Evolutionary conservation across 2,797 vertebrate genomes (phyloP), one percentile per base, ranked within the genome.

Genomic region (Sphenopsis melanotis): DNA sequence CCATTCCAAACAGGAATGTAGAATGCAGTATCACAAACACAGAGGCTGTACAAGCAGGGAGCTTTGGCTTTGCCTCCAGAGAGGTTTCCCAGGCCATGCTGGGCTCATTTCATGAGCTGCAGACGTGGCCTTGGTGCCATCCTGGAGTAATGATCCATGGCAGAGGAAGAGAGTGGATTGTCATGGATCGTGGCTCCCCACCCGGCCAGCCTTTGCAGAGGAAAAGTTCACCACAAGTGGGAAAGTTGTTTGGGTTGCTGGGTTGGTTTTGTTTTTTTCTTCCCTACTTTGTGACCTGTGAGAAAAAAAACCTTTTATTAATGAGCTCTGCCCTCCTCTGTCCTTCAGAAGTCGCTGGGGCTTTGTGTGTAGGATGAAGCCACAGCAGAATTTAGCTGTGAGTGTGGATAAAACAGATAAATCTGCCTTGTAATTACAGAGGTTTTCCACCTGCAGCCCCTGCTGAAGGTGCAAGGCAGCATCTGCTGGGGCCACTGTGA

Each of bases 121-220:
- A 89, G 61, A 39, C 21, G 17, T 7, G 4, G 53, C 42, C 72
- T 2, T 36, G 41, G 61, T 95, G 84, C 65, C 59, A 88, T 66
- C 82, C 92, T 70, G 83, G 50, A 36, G 76, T 64, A 91, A 91
- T 90, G 94, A 95, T 76, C 95, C 82, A 1, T 94, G 89, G 41
- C 92, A 83, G 87, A 76, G 94, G 74, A 83, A 60, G 81, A 60
- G 81, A 76, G 72, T 3, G 37, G 65, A 41, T 91, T 81, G 76
- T 82, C 94, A 95, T 70, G 93, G 94, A 91, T 82, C 9, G 1
- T 34, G 57, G 80, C 87, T 79, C 71, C 78, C 29, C 3, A 8
- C 12, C 88, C 90, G 65, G 13, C n/a, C 94, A 90, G 10, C 76
- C 92, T 95, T 96, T 88, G 18, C 85, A 49, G 21, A 69, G 65